Base-by-base conservation (phyloP, 2,113 vertebrate genomes). In the Barbus barbus region DNA sequence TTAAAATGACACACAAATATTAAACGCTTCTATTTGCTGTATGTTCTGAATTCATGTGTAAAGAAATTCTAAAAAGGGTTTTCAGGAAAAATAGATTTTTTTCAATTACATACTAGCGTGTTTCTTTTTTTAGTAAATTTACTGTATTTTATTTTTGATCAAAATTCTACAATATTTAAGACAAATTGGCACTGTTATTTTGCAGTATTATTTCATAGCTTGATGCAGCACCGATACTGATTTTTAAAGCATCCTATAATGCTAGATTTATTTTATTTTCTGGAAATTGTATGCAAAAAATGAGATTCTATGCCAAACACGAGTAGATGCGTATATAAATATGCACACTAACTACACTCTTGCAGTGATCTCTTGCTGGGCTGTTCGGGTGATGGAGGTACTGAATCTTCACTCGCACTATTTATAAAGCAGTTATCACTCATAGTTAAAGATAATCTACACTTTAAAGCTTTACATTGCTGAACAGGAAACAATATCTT, bases 401-500 rank as follows among this genome's bases (percentile, higher is more conserved):
- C 14, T 31, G 24, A 6, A 14, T 46, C 13, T 41, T 33, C 36
- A 36, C 53, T 60, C 69, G 48, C 58, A 48, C 36, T 69, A 26
- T 65, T 46, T 76, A 58, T 69, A 46, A 51, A 22, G 44, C 22
- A 8, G 31, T 69, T 48, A 46, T 58, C 38, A 16, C 41, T 38
- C 22, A 78, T 31, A 51, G 65, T 63, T 31, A 22, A 41, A 75
- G 82, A 24, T 69, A 36, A 87, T 77, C 71, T 67, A 69, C 82
- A n/a, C 53, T 67, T 78, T 38, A 58, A 78, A 56, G 56, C 63
- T n/a, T 74, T 60, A 78, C 61, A 28, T 16, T 44, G 38, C 83
- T 60, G 67, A 26, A 7, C 41, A 81, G 26, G 20, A 41, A 72
- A 48, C 48, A 51, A 51, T 18, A 72, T 22, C 28, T 79, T 28